A percentile compares a stretch with the other conserved stretches of the same genome.
Evolutionary conservation across 2,113 vertebrate genomes (phyloP).

Genomic region (Pygathrix nemaeus): DNA sequence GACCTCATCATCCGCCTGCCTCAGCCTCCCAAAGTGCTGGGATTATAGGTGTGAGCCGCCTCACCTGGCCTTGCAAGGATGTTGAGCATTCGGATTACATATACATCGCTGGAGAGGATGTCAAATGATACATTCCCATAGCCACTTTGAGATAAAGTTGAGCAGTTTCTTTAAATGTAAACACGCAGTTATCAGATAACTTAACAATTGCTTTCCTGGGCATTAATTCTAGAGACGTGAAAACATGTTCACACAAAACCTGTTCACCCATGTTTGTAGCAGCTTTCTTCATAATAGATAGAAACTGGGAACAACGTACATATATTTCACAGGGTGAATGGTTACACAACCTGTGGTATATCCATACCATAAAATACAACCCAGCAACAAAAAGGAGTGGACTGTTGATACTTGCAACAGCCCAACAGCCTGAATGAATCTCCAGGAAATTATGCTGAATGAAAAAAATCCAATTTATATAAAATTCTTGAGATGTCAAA

Average conservation of each 20-base stretch:
- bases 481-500: neutral
- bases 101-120: neutral
- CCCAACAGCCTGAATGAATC: neutral
- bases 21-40: no score
- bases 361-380: neutral
- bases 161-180: neutral
- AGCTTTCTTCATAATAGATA: neutral
- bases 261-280: neutral
- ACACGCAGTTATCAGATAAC: neutral
- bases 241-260: neutral
- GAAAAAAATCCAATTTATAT: neutral
- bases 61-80: neutral
- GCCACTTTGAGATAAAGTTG: neutral
- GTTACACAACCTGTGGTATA: neutral
- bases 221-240: neutral
- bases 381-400: neutral
- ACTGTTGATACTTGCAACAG: neutral
- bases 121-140: neutral
- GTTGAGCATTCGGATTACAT: neutral
- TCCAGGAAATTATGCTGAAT: neutral
- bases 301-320: neutral
- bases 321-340: neutral
- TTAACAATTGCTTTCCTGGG: neutral
- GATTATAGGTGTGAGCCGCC: no score
- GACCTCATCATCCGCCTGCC: no score